Evolutionary conservation across 2,113 vertebrate genomes (phyloP).

Genomic region (Phainopepla nitens): DNA sequence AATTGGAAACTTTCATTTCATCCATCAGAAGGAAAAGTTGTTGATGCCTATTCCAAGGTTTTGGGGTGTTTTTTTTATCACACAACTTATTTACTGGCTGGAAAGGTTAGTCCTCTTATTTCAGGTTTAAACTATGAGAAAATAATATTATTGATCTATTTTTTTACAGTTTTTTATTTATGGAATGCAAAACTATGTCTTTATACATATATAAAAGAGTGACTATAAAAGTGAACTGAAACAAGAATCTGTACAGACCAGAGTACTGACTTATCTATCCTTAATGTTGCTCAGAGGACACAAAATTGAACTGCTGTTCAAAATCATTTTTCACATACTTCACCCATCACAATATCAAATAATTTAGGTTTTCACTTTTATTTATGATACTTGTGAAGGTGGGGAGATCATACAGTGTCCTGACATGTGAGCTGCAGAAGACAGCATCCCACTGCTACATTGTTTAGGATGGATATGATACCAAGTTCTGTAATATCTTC

Average conservation of each 20-base stretch:
- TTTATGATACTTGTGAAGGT: neutral
- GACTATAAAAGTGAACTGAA: neutral
- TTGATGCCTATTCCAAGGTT: neutral
- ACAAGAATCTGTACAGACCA: neutral
- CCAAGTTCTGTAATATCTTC: neutral
- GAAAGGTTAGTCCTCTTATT: neutral
- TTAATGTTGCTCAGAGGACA: neutral
- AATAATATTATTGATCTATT: neutral
- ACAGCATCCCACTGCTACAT: neutral
- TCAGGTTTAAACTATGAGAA: neutral
- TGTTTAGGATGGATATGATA: neutral
- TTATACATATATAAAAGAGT: neutral
- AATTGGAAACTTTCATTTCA: neutral
- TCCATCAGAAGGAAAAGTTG: neutral
- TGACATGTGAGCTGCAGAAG: neutral
- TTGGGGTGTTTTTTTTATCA: neutral
- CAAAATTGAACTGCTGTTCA: neutral
- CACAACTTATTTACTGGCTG: neutral
- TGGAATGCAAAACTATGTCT: neutral
- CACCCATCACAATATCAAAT: neutral
- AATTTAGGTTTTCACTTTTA: neutral
- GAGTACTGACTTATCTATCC: neutral
- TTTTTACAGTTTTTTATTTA: neutral
- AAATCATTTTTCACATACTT: neutral
- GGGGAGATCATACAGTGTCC: neutral